phyloP scores from a whole-genome alignment of 64 coral and sea anemone genomes.

The Catalaphyllia jardinei region DNA sequence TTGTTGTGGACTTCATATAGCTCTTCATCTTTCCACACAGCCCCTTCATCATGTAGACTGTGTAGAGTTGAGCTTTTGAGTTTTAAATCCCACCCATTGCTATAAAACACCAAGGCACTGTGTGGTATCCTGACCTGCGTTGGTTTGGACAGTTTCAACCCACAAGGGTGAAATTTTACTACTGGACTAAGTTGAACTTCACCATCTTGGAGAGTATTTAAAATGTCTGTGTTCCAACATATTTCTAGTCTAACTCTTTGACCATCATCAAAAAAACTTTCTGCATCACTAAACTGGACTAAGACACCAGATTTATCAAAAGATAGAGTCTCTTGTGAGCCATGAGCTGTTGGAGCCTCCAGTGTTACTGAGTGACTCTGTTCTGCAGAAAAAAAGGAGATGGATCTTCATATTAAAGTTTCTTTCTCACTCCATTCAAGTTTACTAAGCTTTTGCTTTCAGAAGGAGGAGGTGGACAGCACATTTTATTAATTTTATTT shows the following conservation, averaged over 20 bases:
- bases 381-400: neutral
- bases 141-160: neutral
- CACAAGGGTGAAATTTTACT: conserved; percentile 37
- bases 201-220: neutral
- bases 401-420: neutral
- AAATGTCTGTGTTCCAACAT: neutral
- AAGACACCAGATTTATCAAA: conserved; percentile 39
- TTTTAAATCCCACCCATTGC: conserved; percentile 13
- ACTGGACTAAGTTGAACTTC: conserved; percentile 59
- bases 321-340: neutral
- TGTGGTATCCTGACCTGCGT: conserved; percentile 31
- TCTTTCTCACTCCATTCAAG: neutral
- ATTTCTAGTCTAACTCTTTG: conserved; percentile 5
- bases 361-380: neutral
- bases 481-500: too few species aligned
- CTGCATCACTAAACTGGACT: conserved; percentile 25
- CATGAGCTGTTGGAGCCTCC: conserved; percentile 27
- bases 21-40: neutral
- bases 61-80: neutral
- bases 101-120: conserved; percentile 26
- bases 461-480: too few species aligned
- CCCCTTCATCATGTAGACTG: neutral
- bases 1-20: neutral
- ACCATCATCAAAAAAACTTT: neutral
- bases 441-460: neutral